phyloP scores from a whole-genome alignment of 2,797 vertebrate species.

The Arctocebus calabarensis region DNA sequence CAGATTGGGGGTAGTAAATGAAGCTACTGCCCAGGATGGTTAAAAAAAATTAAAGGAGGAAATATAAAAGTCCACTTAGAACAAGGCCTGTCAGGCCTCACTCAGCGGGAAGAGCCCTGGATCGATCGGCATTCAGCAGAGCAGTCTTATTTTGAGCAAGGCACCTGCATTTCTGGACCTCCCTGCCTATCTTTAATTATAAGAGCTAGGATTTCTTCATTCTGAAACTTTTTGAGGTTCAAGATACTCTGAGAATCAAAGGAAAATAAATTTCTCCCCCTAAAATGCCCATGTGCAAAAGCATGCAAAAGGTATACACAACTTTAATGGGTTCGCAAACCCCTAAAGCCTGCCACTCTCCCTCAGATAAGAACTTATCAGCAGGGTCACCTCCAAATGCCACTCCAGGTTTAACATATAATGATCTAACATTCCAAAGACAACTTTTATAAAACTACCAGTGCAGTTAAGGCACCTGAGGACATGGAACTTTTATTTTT shows the following conservation, averaged over 20 bases:
- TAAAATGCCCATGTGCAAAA: slow-evolving; percentile 20
- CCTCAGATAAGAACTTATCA: neutral
- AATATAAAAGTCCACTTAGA: neutral
- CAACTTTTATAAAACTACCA: slow-evolving; percentile 24
- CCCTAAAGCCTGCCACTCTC: neutral
- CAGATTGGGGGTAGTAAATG: neutral
- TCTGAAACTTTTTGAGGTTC: neutral
- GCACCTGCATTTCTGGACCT: neutral
- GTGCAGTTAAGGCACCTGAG: neutral
- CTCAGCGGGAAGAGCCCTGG: neutral
- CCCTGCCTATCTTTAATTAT: neutral
- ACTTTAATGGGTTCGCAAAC: neutral
- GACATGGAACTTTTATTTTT: slow-evolving; percentile 43
- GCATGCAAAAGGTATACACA: neutral
- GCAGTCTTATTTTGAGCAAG: neutral
- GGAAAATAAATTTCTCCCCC: slow-evolving; percentile 5
- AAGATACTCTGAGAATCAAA: slow-evolving; percentile 35
- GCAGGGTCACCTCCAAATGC: neutral
- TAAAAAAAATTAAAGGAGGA: slow-evolving; percentile 36
- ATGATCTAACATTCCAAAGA: neutral
- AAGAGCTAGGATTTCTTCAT: neutral
- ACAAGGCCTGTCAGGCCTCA: neutral
- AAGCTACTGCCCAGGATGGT: neutral
- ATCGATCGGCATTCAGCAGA: neutral
- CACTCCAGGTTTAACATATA: neutral